A percentile compares a stretch with the other conserved stretches of the same genome.
phyloP scores from a whole-genome alignment of 2,113 vertebrate species.

The Lamprotornis superbus region DNA sequence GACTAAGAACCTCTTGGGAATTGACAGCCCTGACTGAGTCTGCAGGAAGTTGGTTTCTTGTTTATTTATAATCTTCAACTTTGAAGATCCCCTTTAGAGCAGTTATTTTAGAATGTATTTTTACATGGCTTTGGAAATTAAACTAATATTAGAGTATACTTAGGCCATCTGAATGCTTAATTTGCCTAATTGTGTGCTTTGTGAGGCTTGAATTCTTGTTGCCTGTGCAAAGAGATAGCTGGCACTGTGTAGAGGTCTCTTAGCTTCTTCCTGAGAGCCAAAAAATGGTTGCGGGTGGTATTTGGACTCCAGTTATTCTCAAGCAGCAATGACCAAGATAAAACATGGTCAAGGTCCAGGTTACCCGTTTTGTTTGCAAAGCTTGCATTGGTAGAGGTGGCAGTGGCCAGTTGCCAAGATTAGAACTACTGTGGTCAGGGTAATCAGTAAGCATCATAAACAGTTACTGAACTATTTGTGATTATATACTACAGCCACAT shows the following conservation, averaged over 20 bases:
- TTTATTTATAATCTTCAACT: constrained; percentile 23
- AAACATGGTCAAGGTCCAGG: not conserved
- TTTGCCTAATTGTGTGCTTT: not conserved
- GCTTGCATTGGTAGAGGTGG: not conserved
- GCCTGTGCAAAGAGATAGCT: not conserved
- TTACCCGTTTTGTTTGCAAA: not conserved
- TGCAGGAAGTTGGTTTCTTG: not conserved
- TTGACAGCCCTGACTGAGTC: not conserved
- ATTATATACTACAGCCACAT: not conserved
- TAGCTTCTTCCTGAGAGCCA: not conserved
- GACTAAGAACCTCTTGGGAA: not conserved
- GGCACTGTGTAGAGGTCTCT: not conserved
- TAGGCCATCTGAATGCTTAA: constrained; percentile 2
- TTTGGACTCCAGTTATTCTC: not conserved
- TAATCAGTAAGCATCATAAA: not conserved
- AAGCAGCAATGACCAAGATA: not conserved
- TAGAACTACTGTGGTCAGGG: fast-evolving
- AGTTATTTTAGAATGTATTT: constrained; percentile 21
- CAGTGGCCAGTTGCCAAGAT: fast-evolving
- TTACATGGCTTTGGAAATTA: not conserved
- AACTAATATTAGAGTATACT: not conserved
- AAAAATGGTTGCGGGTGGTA: not conserved
- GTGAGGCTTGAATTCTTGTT: not conserved
- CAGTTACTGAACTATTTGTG: not conserved
- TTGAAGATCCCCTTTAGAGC: not conserved